Base-by-base conservation (phyloP, 1,140 invertebrate species). In the Calycopis cecrops region DNA sequence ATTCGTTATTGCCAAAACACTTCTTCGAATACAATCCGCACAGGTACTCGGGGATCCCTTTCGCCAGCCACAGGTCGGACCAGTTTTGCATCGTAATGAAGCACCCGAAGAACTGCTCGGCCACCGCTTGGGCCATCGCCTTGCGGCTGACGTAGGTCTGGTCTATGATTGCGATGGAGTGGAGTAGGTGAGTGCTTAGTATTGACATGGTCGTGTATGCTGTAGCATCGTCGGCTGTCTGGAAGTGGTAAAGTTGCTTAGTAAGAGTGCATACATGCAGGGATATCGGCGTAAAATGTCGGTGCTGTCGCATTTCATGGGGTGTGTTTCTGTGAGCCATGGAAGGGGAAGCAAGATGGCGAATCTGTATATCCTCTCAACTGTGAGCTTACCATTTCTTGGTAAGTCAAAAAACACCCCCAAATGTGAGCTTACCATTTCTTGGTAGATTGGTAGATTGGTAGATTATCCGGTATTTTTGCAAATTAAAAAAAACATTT, bases 1-100 rank as follows among this genome's bases (percentile, higher is more conserved):
- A 99, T 80, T 99, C 97, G 87, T 99, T 99, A 73, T 98, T 99
- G 6, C 99, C 99, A 89, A 99, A 99, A 73, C 95, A 96, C 82
- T 98, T 99, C 79, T 98, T 98, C 0, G 96, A 93, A 80, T 98
- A 99, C 7, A 99, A 87, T 10, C 96, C 95, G 58, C 94, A 94
- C 10, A 99, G 81, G 80, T 98, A 99, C 63, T 95, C 94, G 0
- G 97, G 94, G 71, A 99, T 98, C 8, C 98, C 98, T 84, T 97
- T 96, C 0, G 96, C 94, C 9, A 99, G 87, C 98, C 98, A 99
- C 53, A 94, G 93, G 88, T 99, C 97, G 9, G 95, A 96, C 95
- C 97, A 98, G 78, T 96, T 96, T 78, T 97, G 94, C 91, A 97
- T 97, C 0, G 96, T 96, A 37, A 99, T 98, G 75, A 99, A 99